phyloP scores from a whole-genome alignment of 1,140 invertebrate species.

The Formica exsecta region DNA sequence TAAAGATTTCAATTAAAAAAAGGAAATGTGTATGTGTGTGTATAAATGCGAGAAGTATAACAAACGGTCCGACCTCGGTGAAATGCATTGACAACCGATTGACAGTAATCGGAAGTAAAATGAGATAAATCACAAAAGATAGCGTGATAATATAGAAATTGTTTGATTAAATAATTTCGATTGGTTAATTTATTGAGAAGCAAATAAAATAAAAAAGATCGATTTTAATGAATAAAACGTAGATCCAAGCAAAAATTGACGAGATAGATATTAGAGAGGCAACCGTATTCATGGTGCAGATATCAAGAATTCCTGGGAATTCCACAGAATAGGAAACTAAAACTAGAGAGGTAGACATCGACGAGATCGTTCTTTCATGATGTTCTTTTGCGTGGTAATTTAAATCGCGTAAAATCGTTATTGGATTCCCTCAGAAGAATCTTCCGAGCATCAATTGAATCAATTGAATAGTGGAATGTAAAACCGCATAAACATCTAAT shows the following conservation, averaged over 20 bases:
- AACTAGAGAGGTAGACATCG: conserved; percentile 30
- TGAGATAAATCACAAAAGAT: background rate
- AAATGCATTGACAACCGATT: too few relatives aligned
- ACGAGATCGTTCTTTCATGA: conserved; percentile 46
- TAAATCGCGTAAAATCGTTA: conserved; percentile 60
- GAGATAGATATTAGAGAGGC: conserved; percentile 6
- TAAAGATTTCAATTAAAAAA: background rate
- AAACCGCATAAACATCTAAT: conserved; percentile 7
- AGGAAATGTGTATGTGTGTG: background rate
- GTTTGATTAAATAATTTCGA: conserved; percentile 47
- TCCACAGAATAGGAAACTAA: conserved; percentile 33
- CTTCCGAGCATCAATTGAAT: conserved; percentile 16
- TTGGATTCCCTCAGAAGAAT: conserved; percentile 62
- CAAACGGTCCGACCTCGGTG: too few relatives aligned
- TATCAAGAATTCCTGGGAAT: conserved; percentile 52
- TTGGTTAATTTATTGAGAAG: conserved; percentile 27
- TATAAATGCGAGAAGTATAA: background rate
- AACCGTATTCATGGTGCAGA: conserved; percentile 32
- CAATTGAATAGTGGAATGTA: background rate
- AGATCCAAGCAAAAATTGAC: conserved; percentile 1
- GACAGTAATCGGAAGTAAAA: background rate
- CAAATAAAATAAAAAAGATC: conserved; percentile 5
- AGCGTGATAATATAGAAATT: background rate
- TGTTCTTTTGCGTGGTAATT: conserved; percentile 53
- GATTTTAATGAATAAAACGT: background rate